These are phyloP conservation scores for Tanypteryx hageni DNA, from an alignment of 2,888 invertebrate species.

Conservation along the genomic window DNA sequence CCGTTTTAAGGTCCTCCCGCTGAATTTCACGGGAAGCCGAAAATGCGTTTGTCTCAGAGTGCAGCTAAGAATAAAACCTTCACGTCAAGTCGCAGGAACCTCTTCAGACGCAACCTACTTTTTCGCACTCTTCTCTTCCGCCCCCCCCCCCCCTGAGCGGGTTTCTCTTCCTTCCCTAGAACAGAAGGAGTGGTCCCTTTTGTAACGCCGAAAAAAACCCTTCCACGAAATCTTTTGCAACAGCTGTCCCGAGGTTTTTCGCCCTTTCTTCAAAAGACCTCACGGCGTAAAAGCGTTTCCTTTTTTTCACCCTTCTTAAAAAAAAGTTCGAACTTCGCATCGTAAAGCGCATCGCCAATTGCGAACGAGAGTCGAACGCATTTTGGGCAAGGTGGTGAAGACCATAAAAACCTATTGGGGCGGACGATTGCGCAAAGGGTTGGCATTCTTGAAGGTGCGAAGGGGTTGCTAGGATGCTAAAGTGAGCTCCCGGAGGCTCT, in stretches of 20 bases:
- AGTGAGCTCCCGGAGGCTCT: background rate
- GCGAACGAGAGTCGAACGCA: background rate
- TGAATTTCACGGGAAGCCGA: background rate
- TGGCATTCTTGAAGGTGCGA: background rate
- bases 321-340: background rate
- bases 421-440: background rate
- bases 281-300: background rate
- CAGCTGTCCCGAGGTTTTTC: background rate
- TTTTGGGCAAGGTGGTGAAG: background rate
- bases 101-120: background rate
- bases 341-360: conserved; percentile 19
- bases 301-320: no score
- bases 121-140: background rate
- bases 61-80: background rate
- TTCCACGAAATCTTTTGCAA: conserved; percentile 32
- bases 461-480: background rate
- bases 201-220: background rate
- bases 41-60: background rate
- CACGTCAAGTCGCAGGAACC: background rate
- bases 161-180: background rate
- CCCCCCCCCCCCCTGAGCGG: background rate
- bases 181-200: background rate
- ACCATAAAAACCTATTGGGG: background rate
- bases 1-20: background rate
- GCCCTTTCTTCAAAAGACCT: background rate